Evolutionary conservation across 1,140 invertebrate genomes (phyloP).

Genomic region (Drosophila paulistorum): DNA sequence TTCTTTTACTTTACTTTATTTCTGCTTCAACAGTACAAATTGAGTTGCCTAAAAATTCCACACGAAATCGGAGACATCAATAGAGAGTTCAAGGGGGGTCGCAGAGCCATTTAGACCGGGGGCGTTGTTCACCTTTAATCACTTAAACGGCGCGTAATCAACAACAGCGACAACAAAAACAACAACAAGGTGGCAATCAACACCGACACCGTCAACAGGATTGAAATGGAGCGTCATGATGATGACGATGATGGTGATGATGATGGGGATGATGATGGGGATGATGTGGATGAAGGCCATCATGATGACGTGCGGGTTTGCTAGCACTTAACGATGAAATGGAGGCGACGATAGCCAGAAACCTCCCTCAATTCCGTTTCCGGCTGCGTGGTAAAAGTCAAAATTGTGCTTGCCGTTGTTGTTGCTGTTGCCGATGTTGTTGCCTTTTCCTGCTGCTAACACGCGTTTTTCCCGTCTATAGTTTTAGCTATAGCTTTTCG

Average conservation of each 20-base stretch:
- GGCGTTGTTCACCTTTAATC: constrained; percentile 68
- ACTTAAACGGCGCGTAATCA: constrained; percentile 78
- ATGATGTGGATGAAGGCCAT: constrained; percentile 16
- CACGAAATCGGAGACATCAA: background rate
- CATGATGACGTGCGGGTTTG: constrained; percentile 64
- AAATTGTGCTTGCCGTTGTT: constrained; percentile 30
- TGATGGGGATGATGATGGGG: constrained; percentile 11
- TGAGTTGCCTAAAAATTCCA: constrained; percentile 38
- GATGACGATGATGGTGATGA: constrained; percentile 4
- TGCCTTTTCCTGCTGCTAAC: constrained; percentile 48
- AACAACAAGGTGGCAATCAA: constrained; percentile 63
- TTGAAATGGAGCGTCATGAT: constrained; percentile 68
- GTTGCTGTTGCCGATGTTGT: constrained; percentile 39
- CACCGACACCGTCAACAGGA: constrained; percentile 59
- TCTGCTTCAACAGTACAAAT: constrained; percentile 34
- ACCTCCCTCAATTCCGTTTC: constrained; percentile 18
- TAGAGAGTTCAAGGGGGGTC: background rate
- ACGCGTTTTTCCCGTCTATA: constrained; percentile 47
- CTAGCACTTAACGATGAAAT: constrained; percentile 59
- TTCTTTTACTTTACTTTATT: constrained; percentile 28
- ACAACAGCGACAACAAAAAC: constrained; percentile 47
- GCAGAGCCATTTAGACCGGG: constrained; percentile 39
- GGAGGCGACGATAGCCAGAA: constrained; percentile 21
- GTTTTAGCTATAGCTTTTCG: constrained; percentile 49
- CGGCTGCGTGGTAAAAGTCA: constrained; percentile 51